A percentile compares a stretch with the other conserved stretches of the same genome.
These are phyloP conservation scores for Salvelinus alpinus DNA, from an alignment of 2,113 vertebrate genomes.

Conservation along the genomic window DNA sequence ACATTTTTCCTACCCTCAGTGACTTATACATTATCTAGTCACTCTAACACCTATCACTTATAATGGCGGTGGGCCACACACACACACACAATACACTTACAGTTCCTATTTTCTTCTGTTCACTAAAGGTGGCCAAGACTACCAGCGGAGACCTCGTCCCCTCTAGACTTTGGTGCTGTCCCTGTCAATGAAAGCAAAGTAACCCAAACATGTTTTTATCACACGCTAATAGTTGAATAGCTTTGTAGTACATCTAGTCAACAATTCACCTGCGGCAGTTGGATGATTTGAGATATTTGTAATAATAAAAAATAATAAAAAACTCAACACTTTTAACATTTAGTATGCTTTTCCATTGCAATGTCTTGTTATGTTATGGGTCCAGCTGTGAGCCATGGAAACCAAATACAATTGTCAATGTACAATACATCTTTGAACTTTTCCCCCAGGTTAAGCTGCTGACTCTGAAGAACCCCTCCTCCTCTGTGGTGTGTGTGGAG, in stretches of 20 bases:
- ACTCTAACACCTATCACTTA: background rate
- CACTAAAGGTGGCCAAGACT: slow-evolving; percentile 80
- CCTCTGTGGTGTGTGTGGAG: slow-evolving; percentile 86
- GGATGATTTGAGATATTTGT: too few species aligned
- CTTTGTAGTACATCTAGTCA: too few species aligned
- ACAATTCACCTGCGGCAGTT: too few species aligned
- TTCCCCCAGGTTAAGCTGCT: slow-evolving; percentile 84
- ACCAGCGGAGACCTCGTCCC: slow-evolving; percentile 71
- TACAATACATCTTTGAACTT: background rate
- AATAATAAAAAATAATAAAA: too few species aligned
- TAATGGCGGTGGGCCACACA: background rate
- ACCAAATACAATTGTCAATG: too few species aligned
- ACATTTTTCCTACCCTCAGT: too few species aligned
- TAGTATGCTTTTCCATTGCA: too few species aligned
- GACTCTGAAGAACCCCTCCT: slow-evolving; percentile 88
- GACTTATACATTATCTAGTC: background rate
- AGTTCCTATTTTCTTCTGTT: background rate
- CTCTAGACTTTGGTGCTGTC: slow-evolving; percentile 86
- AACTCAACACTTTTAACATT: background rate
- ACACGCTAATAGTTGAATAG: background rate
- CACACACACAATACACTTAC: background rate
- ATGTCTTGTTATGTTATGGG: too few species aligned
- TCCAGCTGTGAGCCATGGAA: too few species aligned
- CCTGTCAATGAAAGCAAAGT: slow-evolving; percentile 89
- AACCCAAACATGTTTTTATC: slow-evolving; percentile 25